A percentile compares a stretch with the other conserved stretches of the same genome.
These are phyloP conservation scores for Trinorchestia longiramus DNA, from an alignment of 1,140 invertebrate species.

Conservation along the genomic window DNA sequence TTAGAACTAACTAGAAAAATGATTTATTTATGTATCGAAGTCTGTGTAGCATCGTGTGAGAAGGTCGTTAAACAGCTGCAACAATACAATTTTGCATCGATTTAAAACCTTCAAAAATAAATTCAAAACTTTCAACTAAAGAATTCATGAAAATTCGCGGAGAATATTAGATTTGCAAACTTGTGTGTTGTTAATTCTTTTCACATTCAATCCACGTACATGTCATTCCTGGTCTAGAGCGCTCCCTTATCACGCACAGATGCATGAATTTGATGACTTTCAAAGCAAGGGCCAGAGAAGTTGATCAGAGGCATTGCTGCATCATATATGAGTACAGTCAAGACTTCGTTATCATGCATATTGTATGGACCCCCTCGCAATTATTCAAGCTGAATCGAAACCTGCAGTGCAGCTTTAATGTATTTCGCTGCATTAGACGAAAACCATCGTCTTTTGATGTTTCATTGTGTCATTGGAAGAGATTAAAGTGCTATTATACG, in stretches of 20 bases:
- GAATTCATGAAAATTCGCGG: too few relatives aligned
- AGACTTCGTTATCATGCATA: background rate
- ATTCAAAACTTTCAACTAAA: too few relatives aligned
- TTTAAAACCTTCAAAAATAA: too few relatives aligned
- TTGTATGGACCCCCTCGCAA: background rate
- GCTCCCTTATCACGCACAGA: background rate
- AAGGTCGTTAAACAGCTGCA: too few relatives aligned
- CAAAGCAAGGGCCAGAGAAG: background rate
- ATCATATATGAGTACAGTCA: background rate
- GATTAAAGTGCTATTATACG: background rate
- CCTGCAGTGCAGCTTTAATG: background rate
- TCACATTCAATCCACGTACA: background rate
- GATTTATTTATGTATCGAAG: too few relatives aligned
- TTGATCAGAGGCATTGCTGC: background rate
- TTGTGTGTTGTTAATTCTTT: background rate
- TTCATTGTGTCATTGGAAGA: background rate
- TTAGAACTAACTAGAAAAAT: too few relatives aligned
- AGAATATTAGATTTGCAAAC: too few relatives aligned
- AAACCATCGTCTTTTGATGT: background rate
- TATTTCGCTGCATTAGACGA: background rate
- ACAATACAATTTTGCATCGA: too few relatives aligned
- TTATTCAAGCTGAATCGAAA: background rate
- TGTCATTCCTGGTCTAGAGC: background rate
- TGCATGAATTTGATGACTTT: background rate
- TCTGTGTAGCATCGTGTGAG: too few relatives aligned